These are phyloP conservation scores for Callionymus lyra DNA, from an alignment of 2,113 vertebrate genomes.

Conservation along the genomic window DNA sequence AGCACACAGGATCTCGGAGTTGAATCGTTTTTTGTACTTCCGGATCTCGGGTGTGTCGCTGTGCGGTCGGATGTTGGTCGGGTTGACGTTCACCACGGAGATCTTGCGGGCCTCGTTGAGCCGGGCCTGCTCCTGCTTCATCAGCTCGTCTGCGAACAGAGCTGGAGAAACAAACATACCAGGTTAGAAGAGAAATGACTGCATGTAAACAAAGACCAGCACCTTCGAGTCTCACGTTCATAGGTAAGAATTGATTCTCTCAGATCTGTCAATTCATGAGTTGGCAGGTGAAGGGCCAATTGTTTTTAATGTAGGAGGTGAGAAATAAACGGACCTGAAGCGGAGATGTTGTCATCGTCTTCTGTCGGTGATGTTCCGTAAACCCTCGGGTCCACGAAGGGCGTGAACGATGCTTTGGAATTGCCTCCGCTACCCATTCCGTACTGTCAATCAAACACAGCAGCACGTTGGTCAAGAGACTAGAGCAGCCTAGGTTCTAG, in stretches of 20 bases:
- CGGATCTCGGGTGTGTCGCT: conserved; percentile 97
- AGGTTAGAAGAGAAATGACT: neutral
- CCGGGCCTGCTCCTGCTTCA: conserved; percentile 90
- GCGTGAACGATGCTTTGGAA: conserved; percentile 94
- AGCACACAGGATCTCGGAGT: conserved; percentile 96
- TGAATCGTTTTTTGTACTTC: conserved; percentile 99
- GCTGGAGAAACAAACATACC: conserved; percentile 44
- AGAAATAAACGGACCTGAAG: too few species aligned
- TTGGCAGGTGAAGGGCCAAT: neutral
- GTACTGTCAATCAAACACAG: conserved; percentile 65
- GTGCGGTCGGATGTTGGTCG: conserved; percentile 96
- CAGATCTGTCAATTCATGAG: too few species aligned
- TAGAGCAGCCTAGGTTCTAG: too few species aligned
- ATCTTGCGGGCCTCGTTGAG: conserved; percentile 97
- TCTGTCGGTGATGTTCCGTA: conserved; percentile 94
- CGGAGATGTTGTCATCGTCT: conserved; percentile 80
- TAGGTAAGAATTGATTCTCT: too few species aligned
- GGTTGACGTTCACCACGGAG: conserved; percentile 97
- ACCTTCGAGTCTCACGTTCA: neutral
- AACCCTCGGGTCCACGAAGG: conserved; percentile 92
- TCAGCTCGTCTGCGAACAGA: conserved; percentile 84
- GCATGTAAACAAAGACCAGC: neutral
- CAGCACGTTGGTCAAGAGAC: neutral
- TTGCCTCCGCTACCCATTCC: conserved; percentile 81
- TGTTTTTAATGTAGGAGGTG: too few species aligned